Conservation (phyloP, 92 coral and sea anemone genomes). For the Zoanthus gigantus region DNA sequence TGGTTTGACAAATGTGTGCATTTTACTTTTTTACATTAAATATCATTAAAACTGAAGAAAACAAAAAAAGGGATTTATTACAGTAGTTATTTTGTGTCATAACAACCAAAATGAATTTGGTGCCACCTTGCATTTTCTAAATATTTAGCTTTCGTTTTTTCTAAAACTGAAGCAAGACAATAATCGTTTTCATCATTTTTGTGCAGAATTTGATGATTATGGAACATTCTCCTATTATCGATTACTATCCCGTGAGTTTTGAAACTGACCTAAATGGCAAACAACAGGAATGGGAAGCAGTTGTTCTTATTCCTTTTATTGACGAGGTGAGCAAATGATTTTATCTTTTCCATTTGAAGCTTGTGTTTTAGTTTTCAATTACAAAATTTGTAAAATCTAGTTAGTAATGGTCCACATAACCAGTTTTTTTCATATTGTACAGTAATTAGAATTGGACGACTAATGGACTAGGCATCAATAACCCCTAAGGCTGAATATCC, state of each 20-base stretch:
- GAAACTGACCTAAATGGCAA: conserved; percentile 97
- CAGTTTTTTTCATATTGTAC: no score
- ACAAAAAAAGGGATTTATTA: neutral
- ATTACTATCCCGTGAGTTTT: conserved; percentile 90
- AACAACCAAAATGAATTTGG: no score
- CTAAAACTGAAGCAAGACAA: neutral
- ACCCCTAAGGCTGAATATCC: no score
- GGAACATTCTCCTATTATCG: conserved; percentile 95
- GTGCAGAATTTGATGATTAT: conserved; percentile 92
- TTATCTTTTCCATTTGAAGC: neutral
- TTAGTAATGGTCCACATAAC: no score
- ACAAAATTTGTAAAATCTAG: no score
- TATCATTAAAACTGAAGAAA: neutral
- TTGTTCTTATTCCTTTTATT: conserved; percentile 94
- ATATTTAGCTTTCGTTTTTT: neutral
- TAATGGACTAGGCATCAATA: no score
- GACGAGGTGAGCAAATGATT: conserved; percentile 76
- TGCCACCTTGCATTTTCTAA: neutral
- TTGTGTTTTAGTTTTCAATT: neutral
- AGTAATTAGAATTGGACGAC: no score
- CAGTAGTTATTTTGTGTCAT: no score
- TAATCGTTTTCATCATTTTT: neutral
- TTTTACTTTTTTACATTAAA: no score
- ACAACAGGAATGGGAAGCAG: conserved; percentile 99
- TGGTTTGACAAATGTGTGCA: no score